Conservation (phyloP, 2,797 vertebrate species). For the Acomys russatus region DNA sequence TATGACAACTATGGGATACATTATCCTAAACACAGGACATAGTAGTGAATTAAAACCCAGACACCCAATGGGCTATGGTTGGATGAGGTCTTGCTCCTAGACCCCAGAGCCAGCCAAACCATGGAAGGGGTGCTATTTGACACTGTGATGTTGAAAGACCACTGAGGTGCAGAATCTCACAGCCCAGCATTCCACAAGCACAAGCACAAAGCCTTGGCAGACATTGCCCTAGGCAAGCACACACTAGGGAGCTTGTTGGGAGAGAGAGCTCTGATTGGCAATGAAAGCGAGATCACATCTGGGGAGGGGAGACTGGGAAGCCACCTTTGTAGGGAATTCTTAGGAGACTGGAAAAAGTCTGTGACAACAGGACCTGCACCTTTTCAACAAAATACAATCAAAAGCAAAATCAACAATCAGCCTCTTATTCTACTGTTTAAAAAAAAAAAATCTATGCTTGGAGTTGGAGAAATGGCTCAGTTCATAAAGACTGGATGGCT, state of each 20-base stretch:
- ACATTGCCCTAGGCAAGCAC: not conserved
- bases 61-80: not conserved
- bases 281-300: not conserved
- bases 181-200: not conserved
- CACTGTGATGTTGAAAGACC: not conserved
- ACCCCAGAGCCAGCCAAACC: not conserved
- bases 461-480: not conserved
- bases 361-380: not conserved
- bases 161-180: not conserved
- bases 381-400: slow-evolving; percentile 15
- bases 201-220: not conserved
- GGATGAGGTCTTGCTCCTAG: not conserved
- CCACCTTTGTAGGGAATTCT: not conserved
- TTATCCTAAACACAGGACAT: not conserved
- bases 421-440: not conserved
- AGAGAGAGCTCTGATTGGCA: slow-evolving; percentile 33
- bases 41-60: not conserved
- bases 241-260: not conserved
- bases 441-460: not conserved
- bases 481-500: not conserved
- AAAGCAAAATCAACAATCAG: not conserved
- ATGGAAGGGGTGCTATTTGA: slow-evolving; percentile 1
- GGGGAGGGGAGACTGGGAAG: not conserved
- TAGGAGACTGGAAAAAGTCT: not conserved
- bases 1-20: rapidly evolving